Percentiles rank a stretch among this genome's conserved stretches.
These are phyloP conservation scores for Cyphomyrus plagiostoma DNA, from an alignment of 2,113 vertebrate species.

Conservation along the genomic window DNA sequence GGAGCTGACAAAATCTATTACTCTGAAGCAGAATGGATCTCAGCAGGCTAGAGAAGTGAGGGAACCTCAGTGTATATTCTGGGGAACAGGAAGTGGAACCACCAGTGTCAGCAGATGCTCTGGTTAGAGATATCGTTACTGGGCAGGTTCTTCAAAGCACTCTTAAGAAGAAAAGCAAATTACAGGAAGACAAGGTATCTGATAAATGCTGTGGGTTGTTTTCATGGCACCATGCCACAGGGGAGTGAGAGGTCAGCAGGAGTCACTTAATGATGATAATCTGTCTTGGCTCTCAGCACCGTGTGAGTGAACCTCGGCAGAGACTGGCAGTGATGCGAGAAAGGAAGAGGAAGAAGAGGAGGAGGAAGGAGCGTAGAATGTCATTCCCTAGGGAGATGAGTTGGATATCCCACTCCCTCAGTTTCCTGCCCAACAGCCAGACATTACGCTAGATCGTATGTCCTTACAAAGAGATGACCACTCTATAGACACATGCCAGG, in stretches of 20 bases:
- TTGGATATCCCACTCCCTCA: background rate
- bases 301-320: background rate
- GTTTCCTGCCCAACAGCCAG: background rate
- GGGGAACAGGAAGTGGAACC: background rate
- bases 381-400: background rate
- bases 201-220: background rate
- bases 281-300: background rate
- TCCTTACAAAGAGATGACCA: background rate
- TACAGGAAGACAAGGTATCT: background rate
- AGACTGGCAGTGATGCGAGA: background rate
- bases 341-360: background rate
- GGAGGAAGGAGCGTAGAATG: background rate
- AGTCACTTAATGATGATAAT: conserved; percentile 1
- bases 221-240: background rate
- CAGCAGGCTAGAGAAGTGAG: background rate
- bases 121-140: background rate
- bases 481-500: background rate
- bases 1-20: background rate
- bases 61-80: background rate
- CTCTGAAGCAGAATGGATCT: background rate
- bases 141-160: background rate
- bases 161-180: background rate
- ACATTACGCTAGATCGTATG: background rate
- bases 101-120: background rate
- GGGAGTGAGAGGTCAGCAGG: background rate